Conservation (phyloP, 2,888 invertebrate species). For the Ennomos erosarius region DNA sequence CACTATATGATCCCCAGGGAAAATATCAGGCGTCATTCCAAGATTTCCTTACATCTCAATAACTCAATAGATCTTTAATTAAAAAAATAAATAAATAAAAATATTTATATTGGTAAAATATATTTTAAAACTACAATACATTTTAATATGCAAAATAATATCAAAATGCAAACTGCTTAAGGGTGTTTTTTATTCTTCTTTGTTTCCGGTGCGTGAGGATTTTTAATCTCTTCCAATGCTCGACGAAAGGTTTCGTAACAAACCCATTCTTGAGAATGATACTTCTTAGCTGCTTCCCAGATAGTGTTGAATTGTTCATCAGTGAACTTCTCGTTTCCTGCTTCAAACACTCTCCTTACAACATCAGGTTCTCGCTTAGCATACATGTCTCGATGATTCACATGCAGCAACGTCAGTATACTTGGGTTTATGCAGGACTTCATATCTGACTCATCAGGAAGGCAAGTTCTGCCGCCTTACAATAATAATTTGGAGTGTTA, state of each 20-base stretch:
- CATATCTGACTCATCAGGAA: conserved; percentile 71
- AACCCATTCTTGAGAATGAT: conserved; percentile 80
- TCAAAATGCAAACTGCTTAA: conserved; percentile 16
- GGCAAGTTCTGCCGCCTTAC: conserved; percentile 57
- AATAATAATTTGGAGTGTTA: conserved; percentile 58
- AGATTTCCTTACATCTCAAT: conserved; percentile 48
- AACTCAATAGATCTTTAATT: background rate
- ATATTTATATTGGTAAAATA: background rate
- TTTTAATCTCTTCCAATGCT: conserved; percentile 45
- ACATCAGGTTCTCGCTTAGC: conserved; percentile 60
- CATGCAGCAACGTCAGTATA: conserved; percentile 62
- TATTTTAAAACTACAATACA: background rate
- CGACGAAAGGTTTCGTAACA: conserved; percentile 82
- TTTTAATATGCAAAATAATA: conserved; percentile 17
- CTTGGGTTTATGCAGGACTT: conserved; percentile 65
- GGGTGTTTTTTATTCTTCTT: conserved; percentile 2
- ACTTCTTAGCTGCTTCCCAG: conserved; percentile 80
- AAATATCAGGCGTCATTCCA: conserved; percentile 77
- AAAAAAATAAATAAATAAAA: conserved; percentile 19
- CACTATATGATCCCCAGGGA: conserved; percentile 86
- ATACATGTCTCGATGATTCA: conserved; percentile 73
- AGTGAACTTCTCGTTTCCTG: conserved; percentile 76
- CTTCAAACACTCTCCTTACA: conserved; percentile 80
- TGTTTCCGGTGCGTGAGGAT: background rate
- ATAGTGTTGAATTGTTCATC: conserved; percentile 76